phyloP scores from a whole-genome alignment of 2,888 invertebrate genomes.

The Sisyra nigra region DNA sequence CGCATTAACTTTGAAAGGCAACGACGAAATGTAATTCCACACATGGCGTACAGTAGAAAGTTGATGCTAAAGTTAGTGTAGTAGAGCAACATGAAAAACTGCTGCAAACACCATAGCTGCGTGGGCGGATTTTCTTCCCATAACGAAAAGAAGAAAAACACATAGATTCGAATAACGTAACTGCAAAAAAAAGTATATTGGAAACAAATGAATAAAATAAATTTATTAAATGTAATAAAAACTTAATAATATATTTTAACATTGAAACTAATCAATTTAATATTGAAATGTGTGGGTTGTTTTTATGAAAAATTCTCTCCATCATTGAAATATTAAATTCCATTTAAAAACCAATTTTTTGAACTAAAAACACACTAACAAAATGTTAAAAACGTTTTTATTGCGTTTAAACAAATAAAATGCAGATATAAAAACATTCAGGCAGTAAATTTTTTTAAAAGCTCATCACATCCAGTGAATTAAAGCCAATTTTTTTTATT shows the following conservation, averaged over 20 bases:
- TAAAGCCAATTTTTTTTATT: too few relatives aligned
- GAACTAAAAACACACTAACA: too few relatives aligned
- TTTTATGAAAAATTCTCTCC: not conserved
- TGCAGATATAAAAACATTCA: too few relatives aligned
- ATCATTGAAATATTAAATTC: too few relatives aligned
- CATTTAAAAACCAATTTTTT: too few relatives aligned
- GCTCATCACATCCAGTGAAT: too few relatives aligned
- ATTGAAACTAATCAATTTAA: not conserved
- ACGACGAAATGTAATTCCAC: conserved; percentile 38
- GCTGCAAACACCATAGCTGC: conserved; percentile 34
- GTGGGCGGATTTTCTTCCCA: conserved; percentile 26
- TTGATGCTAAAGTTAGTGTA: conserved; percentile 50
- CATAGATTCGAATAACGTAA: conserved; percentile 34
- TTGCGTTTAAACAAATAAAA: too few relatives aligned
- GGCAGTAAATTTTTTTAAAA: too few relatives aligned
- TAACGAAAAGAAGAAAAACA: conserved; percentile 31
- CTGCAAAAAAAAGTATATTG: conserved; percentile 20
- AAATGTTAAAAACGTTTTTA: too few relatives aligned
- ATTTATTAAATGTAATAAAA: not conserved
- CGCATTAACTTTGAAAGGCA: conserved; percentile 34
- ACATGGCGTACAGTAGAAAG: conserved; percentile 44
- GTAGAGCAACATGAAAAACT: conserved; percentile 42
- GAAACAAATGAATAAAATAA: not conserved
- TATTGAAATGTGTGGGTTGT: not conserved
- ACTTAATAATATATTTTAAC: not conserved